Evolutionary conservation across 2,888 invertebrate species (phyloP), one percentile per base, ranked within the genome.

Genomic region (Spisula subtruncata): DNA sequence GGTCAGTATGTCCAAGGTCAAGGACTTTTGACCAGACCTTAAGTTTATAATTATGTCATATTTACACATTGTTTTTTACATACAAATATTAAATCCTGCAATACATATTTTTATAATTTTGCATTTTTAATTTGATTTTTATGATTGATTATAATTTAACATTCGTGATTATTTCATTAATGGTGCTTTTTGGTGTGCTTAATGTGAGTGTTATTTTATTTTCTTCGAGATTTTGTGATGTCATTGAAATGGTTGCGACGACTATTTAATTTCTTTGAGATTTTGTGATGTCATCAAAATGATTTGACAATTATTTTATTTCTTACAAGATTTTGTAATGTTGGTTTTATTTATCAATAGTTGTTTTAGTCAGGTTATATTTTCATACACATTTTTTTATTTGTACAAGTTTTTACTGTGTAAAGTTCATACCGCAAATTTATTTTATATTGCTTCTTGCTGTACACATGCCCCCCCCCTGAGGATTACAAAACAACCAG

Each of bases 181-280:
- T 66, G 60, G 60, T 66, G 60, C 60, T 66, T 66, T 66, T 66
- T 66, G 60, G 25, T 66, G 60, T 66, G 25, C 20, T 12, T 66
- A 66, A 5, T 25, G 25, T n/a, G n/a, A n/a, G n/a, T n/a, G n/a
- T n/a, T n/a, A n/a, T n/a, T 66, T 25, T 66, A 25, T n/a, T 60
- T 66, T 66, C 25, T 66, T 66, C 25, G 60, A 66, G 10, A 25
- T 66, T 66, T 66, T 60, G 20, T 56, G 20, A 66, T 66, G 25
- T 66, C 10, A 66, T 66, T 41, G 25, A n/a, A n/a, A n/a, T n/a
- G n/a, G n/a, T n/a, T n/a, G n/a, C 12, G n/a, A 66, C 25, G 25
- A 25, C 8, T 5, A 12, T 66, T 25, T 66, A 25, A 60, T 60
- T 66, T 66, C 25, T 66, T 66, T 66, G 60, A 66, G 10, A 25